A percentile compares a stretch with the other conserved stretches of the same genome.
phyloP scores from a whole-genome alignment of 2,113 vertebrate genomes.

The Ophthalmolycus amberensis region DNA sequence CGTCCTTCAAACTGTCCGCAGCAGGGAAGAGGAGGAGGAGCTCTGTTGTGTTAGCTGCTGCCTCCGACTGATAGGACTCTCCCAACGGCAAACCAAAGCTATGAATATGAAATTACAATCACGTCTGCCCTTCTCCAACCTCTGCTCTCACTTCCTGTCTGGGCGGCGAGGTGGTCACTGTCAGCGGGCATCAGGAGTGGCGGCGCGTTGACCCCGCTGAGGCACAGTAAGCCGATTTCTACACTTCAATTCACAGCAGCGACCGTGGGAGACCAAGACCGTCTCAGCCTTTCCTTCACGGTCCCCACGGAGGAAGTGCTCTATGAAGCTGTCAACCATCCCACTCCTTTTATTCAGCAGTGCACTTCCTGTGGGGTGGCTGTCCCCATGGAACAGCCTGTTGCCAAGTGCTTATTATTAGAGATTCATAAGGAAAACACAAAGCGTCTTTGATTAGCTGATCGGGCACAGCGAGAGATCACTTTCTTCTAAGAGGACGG shows the following conservation, averaged over 20 bases:
- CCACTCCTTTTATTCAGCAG: constrained; percentile 49
- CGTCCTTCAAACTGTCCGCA: constrained; percentile 12
- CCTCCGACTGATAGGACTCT: constrained; percentile 11
- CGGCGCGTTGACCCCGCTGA: constrained; percentile 18
- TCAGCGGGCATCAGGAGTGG: not conserved
- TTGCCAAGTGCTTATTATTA: constrained; percentile 45
- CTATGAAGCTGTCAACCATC: constrained; percentile 30
- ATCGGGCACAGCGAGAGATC: not conserved
- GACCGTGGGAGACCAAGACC: constrained; percentile 15
- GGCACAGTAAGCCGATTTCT: constrained; percentile 31
- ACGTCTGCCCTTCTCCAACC: constrained; percentile 16
- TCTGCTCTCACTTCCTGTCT: constrained; percentile 34
- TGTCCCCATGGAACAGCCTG: constrained; percentile 23
- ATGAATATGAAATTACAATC: constrained; percentile 44
- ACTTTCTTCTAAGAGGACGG: constrained; percentile 1
- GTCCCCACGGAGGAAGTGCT: constrained; percentile 47
- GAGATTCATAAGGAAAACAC: constrained; percentile 23
- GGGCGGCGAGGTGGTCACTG: constrained; percentile 17
- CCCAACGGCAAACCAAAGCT: constrained; percentile 20
- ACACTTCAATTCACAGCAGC: constrained; percentile 22
- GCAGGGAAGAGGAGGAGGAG: not conserved
- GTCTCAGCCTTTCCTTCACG: constrained; percentile 24
- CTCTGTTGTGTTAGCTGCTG: constrained; percentile 10
- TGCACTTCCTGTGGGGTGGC: constrained; percentile 44
- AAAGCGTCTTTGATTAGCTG: constrained; percentile 30